Evolutionary conservation across 2,888 invertebrate species (phyloP).

Genomic region (Athalia rosae): DNA sequence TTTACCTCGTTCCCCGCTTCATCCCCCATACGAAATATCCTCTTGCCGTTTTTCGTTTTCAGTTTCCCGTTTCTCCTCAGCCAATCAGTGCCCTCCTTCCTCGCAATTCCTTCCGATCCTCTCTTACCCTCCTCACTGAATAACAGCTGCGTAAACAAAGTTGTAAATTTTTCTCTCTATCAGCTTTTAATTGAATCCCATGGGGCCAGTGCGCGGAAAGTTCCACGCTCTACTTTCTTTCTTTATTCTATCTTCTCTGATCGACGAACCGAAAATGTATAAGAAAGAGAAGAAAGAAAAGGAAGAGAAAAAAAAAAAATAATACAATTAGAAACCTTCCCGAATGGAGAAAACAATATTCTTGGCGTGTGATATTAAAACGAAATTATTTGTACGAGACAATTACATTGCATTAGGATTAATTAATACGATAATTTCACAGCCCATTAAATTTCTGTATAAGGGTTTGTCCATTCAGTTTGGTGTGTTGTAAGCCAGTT

Average conservation of each 20-base stretch:
- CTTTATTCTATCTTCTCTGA: neutral
- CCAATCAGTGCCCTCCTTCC: slow-evolving; percentile 53
- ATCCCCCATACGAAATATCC: neutral
- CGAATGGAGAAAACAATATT: no score
- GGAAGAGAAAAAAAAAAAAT: no score
- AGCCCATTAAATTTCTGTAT: slow-evolving; percentile 18
- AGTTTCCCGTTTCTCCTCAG: slow-evolving; percentile 45
- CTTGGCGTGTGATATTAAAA: no score
- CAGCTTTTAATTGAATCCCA: slow-evolving; percentile 60
- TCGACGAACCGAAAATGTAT: neutral
- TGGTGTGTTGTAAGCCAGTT: no score
- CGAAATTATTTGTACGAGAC: neutral
- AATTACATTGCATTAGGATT: slow-evolving; percentile 17
- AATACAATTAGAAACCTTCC: no score
- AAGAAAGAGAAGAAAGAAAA: neutral
- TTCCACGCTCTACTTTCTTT: neutral
- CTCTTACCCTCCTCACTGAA: slow-evolving; percentile 31
- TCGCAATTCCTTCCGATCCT: no score
- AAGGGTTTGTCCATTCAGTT: neutral
- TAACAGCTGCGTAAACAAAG: slow-evolving; percentile 63
- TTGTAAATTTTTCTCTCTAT: slow-evolving; percentile 62
- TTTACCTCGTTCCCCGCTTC: neutral
- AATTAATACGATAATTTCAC: slow-evolving; percentile 39
- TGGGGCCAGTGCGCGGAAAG: slow-evolving; percentile 21
- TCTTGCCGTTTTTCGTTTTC: no score